phyloP scores from a whole-genome alignment of 2,113 vertebrate genomes.

The Rhadina sibilatrix region DNA sequence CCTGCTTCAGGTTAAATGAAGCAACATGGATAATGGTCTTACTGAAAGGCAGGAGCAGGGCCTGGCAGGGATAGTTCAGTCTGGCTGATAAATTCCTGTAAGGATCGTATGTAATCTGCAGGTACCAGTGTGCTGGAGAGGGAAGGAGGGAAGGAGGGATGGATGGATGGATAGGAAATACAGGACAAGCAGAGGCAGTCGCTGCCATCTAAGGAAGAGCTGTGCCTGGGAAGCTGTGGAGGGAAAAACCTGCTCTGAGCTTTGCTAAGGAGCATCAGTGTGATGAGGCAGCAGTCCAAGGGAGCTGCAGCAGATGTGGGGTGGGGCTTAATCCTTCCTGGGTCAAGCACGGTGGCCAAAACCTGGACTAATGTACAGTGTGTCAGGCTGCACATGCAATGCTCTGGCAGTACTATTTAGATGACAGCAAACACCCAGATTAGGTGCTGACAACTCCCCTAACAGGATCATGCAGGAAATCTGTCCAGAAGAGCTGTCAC shows the following conservation, averaged over 20 bases:
- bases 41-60: neutral
- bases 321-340: constrained; percentile 13
- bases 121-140: neutral
- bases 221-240: neutral
- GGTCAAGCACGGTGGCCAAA: constrained; percentile 8
- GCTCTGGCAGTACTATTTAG: constrained; percentile 12
- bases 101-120: neutral
- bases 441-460: constrained; percentile 35
- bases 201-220: neutral
- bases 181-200: neutral
- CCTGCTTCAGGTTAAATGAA: neutral
- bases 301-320: constrained; percentile 18
- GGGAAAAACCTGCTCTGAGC: neutral
- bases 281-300: neutral
- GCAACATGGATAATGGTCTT: neutral
- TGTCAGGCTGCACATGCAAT: constrained; percentile 2
- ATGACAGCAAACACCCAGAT: neutral
- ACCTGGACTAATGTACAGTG: neutral
- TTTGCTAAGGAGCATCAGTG: neutral
- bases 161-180: neutral
- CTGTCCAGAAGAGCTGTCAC: neutral
- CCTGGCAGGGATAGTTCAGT: neutral
- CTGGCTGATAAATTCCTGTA: neutral
- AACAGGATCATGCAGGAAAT: neutral
- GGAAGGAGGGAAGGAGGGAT: neutral